Base-by-base conservation (phyloP, 2,888 invertebrate species). In the Athetis lepigone region DNA sequence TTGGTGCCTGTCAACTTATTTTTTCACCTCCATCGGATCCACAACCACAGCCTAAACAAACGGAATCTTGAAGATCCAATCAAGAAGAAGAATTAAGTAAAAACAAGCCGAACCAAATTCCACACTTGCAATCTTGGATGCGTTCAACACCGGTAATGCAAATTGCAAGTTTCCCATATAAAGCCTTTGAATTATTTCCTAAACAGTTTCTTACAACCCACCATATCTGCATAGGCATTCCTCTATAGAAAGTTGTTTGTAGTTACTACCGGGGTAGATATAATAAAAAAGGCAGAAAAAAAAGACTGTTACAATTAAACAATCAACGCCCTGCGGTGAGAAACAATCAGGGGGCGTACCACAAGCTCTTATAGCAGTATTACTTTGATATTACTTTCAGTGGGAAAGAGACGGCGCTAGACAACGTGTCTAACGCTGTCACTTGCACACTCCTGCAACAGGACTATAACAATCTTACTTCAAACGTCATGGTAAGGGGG, bases 241-340 rank as follows among this genome's bases (percentile, higher is more conserved):
- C 51, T 70, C 2, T 54, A 46, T 16, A 65, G 58, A 76, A 67
- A 71, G 62, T 56, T 27, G 42, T 64, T 58, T 29, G 21, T 19
- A 43, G 47, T 42, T 40, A 25, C 36, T 40, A 6, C 16, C 4
- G n/a, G 27, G n/a, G n/a, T 9, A 36, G 47, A 50, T 46, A 58
- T 55, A 4, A 59, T 8, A 49, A 43, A 63, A 39, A 42, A 11
- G 7, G 16, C 29, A 52, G 0, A 43, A 63, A 36, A 51, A 51
- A 56, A 37, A n/a, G 43, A 33, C 8, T 33, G 55, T 2, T 18
- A 19, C 50, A 36, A 33, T 18, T 45, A 11, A 50, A 70, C 36
- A 70, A 66, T 69, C 59, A 37, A 37, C 23, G 27, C 23, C 19
- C 5, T 47, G 61, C 16, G 36, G 36, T 60, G 47, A 16, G 47